Evolutionary conservation across 2,797 vertebrate species (phyloP).

Genomic region (Pseudochirops corinnae): DNA sequence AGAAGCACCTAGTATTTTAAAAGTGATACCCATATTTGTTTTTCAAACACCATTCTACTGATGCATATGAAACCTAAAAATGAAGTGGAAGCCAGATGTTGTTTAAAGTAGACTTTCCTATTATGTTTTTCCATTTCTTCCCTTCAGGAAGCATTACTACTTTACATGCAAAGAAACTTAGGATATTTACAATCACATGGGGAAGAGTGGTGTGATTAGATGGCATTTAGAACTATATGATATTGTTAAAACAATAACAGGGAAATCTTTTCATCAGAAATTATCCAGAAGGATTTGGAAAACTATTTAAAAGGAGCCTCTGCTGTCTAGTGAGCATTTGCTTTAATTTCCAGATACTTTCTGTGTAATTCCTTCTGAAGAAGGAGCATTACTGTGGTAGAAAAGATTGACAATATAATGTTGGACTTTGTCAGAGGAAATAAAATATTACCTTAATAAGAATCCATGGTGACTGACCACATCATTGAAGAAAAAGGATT

Average conservation of each 20-base stretch:
- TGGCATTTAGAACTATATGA: background rate
- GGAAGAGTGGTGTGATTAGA: background rate
- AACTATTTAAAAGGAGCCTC: constrained; percentile 59
- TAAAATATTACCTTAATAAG: constrained; percentile 61
- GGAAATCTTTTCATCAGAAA: constrained; percentile 60
- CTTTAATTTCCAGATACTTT: constrained; percentile 52
- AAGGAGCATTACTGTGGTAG: constrained; percentile 55
- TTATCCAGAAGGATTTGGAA: constrained; percentile 36
- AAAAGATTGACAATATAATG: constrained; percentile 52
- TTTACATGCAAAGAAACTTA: constrained; percentile 53
- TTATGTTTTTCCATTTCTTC: constrained; percentile 64
- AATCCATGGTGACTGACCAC: constrained; percentile 47
- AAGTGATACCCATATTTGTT: background rate
- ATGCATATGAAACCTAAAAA: constrained; percentile 59
- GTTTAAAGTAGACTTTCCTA: constrained; percentile 55
- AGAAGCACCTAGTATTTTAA: background rate
- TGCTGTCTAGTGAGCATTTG: constrained; percentile 47
- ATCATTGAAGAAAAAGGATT: constrained; percentile 45
- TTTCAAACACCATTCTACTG: constrained; percentile 19
- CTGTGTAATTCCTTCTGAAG: constrained; percentile 63
- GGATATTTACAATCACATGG: background rate
- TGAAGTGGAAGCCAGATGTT: constrained; percentile 39
- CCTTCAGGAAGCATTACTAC: constrained; percentile 25
- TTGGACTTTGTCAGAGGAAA: constrained; percentile 60
- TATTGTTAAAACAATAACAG: background rate